Conservation (phyloP, 2,888 invertebrate species). For the Watsonalla cultraria region DNA sequence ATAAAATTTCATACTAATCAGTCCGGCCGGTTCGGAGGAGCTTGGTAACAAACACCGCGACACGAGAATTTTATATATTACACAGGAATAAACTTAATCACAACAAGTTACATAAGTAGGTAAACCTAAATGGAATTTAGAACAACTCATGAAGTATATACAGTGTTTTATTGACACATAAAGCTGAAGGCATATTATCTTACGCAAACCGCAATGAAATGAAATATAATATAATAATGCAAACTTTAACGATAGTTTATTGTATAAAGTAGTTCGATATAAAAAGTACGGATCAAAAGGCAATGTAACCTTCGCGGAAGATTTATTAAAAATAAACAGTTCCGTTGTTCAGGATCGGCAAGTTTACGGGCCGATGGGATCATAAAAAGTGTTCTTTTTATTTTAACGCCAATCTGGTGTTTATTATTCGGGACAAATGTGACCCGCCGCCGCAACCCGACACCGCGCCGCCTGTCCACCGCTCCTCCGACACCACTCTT, state of each 20-base stretch:
- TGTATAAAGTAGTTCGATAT: conserved; percentile 31
- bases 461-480: conserved; percentile 65
- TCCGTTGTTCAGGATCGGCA: conserved; percentile 35
- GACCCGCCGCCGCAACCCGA: conserved; percentile 67
- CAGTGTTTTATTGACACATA: conserved; percentile 51
- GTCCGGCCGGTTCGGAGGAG: too few species aligned
- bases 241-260: conserved; percentile 28
- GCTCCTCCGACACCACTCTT: conserved; percentile 67
- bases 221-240: conserved; percentile 33
- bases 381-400: conserved; percentile 75
- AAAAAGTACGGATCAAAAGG: conserved; percentile 49
- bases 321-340: conserved; percentile 68
- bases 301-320: conserved; percentile 54
- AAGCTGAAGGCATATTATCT: conserved; percentile 37
- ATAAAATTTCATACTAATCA: too few species aligned
- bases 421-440: conserved; percentile 75
- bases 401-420: conserved; percentile 77
- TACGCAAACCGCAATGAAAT: conserved; percentile 39
- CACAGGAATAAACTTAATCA: too few species aligned
- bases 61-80: too few species aligned
- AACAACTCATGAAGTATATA: conserved; percentile 42
- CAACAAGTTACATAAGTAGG: conserved; percentile 30
- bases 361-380: conserved; percentile 68
- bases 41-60: too few species aligned
- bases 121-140: conserved; percentile 38